Evolutionary conservation across 2,888 invertebrate genomes (phyloP).

Genomic region (Cheilosia impressa): DNA sequence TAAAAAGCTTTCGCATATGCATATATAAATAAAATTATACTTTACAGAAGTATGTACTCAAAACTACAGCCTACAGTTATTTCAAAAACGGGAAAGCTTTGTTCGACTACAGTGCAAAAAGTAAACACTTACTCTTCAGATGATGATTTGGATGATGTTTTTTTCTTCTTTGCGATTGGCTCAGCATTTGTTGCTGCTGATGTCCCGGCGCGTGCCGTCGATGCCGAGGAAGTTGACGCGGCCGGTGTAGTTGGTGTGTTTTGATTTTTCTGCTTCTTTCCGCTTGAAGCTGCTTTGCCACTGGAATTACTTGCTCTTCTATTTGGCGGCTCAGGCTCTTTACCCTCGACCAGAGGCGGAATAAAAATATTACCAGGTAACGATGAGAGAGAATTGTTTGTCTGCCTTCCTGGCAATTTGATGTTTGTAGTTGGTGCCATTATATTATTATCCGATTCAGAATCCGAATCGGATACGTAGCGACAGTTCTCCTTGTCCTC

Average conservation of each 20-base stretch:
- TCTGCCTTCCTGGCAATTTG: slow-evolving; percentile 88
- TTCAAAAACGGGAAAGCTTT: neutral
- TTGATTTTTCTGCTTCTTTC: slow-evolving; percentile 67
- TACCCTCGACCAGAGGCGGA: slow-evolving; percentile 80
- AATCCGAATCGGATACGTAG: slow-evolving; percentile 67
- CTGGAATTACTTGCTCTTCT: slow-evolving; percentile 56
- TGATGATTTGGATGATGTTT: slow-evolving; percentile 66
- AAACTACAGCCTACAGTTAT: neutral
- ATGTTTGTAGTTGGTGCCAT: slow-evolving; percentile 83
- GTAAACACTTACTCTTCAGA: slow-evolving; percentile 69
- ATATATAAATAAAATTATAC: too few relatives aligned
- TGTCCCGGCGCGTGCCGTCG: slow-evolving; percentile 50
- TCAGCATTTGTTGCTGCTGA: slow-evolving; percentile 48
- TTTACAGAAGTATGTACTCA: too few relatives aligned
- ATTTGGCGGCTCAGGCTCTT: slow-evolving; percentile 61
- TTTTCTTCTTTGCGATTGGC: slow-evolving; percentile 54
- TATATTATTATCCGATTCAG: slow-evolving; percentile 70
- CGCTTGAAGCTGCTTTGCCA: slow-evolving; percentile 42
- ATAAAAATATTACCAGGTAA: slow-evolving; percentile 93
- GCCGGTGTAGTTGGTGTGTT: slow-evolving; percentile 14
- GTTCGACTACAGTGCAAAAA: neutral
- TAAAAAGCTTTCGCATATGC: too few relatives aligned
- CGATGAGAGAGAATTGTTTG: slow-evolving; percentile 93
- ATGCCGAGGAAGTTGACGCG: slow-evolving; percentile 54
- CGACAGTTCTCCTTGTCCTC: slow-evolving; percentile 70